Evolutionary conservation across 2,888 invertebrate genomes (phyloP).

Genomic region (Miltochrista miniata): DNA sequence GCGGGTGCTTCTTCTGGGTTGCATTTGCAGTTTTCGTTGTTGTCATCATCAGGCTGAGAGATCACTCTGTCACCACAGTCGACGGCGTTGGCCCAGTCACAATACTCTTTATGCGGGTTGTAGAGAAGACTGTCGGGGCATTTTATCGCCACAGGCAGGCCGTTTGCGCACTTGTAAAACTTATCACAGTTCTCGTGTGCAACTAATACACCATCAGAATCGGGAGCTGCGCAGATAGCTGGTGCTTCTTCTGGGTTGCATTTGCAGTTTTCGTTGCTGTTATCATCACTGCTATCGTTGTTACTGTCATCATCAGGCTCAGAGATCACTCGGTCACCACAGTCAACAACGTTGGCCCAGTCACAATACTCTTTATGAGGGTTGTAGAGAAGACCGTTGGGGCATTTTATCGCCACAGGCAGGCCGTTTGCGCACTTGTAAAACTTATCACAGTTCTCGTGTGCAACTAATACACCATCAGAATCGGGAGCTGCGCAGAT

Average conservation of each 20-base stretch:
- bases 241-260: constrained; percentile 38
- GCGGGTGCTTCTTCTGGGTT: constrained; percentile 34
- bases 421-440: background rate
- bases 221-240: constrained; percentile 34
- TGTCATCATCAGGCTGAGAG: background rate
- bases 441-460: constrained; percentile 23
- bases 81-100: background rate
- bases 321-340: background rate
- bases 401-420: background rate
- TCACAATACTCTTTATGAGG: background rate
- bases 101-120: background rate
- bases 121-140: background rate
- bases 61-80: background rate
- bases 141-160: background rate
- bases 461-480: constrained; percentile 41
- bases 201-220: constrained; percentile 39
- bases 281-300: too few species aligned
- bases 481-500: constrained; percentile 39
- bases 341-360: background rate
- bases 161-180: background rate
- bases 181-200: constrained; percentile 35
- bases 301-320: background rate
- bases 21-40: constrained; percentile 2
- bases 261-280: too few species aligned
- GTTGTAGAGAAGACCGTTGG: background rate